Base-by-base conservation (phyloP, 2,888 invertebrate genomes). In the Plebejus argus region DNA sequence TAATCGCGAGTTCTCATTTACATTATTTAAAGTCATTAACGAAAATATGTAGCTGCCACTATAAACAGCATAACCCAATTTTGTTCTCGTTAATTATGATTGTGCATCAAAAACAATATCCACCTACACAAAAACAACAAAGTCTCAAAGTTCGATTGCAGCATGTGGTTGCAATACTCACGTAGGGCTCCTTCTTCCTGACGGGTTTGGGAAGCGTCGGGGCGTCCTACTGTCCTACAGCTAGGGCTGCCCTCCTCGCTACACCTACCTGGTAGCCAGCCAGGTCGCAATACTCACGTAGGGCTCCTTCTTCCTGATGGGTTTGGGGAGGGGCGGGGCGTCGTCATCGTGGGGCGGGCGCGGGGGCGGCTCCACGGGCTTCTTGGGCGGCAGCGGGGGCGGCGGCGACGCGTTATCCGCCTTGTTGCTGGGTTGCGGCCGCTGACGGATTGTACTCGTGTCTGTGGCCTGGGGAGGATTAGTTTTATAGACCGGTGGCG, bases 301-400 rank as follows among this genome's bases (percentile, higher is more conserved):
- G 0, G 92, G 92, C 78, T 92, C 93, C 45, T 88, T 89, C 80
- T 91, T 90, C 83, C 93, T 86, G 0, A 86, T 87, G 0, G 93
- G 91, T 53, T 89, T 83, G 1, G 93, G 92, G 77, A 93, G 83
- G 81, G 95, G 85, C 83, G 95, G 86, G 77, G 85, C 83, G 0
- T 88, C 89, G 72, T 84, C 95, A 1, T 93, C 94, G 81, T 95
- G 95, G 1, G 96, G 96, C 0, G 96, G 95, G 0, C 96, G 96
- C n/a, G 96, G 96, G 71, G 96, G 96, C 95, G 86, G 84, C 7
- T 80, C 79, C 0, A 80, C 71, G 7, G 80, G 77, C 82, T 95
- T 94, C 87, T 95, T 95, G 20, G 95, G 94, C 0, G 95, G 94
- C 6, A 96, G 95, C 8, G 97, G 94, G 1, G 97, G 97, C 0